These are phyloP conservation scores for Vultur gryphus DNA, from an alignment of 2,797 vertebrate genomes.

Conservation along the genomic window DNA sequence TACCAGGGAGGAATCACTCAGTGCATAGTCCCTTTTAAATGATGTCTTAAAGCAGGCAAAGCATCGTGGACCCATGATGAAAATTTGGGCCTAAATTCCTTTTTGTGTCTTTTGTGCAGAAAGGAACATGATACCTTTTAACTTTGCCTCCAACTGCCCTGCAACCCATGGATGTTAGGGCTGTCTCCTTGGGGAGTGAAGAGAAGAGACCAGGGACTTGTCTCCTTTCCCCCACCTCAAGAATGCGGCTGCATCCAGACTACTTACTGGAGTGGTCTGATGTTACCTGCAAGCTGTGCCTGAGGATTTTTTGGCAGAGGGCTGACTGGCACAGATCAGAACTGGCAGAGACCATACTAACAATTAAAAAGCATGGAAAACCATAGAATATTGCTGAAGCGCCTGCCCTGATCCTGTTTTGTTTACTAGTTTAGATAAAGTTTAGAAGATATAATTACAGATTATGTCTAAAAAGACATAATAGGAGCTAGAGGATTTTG, in stretches of 20 bases:
- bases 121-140: not conserved
- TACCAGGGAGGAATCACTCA: not conserved
- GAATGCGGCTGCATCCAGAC: not conserved
- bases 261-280: not conserved
- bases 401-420: not conserved
- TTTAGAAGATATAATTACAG: not conserved
- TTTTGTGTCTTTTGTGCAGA: not conserved
- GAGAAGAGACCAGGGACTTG: not conserved
- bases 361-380: not conserved
- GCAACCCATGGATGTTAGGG: not conserved
- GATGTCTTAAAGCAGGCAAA: not conserved
- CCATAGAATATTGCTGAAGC: not conserved
- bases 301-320: not conserved
- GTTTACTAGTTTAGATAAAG: not conserved
- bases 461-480: not conserved
- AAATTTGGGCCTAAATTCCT: not conserved
- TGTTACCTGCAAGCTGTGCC: not conserved
- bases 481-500: not conserved
- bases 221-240: not conserved
- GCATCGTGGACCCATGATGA: not conserved
- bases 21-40: not conserved
- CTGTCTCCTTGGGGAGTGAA: accelerated
- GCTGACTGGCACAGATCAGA: not conserved
- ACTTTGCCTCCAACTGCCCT: not conserved
- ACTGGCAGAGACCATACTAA: not conserved